These are phyloP conservation scores for Vultur gryphus DNA, from an alignment of 2,797 vertebrate genomes.

Conservation along the genomic window DNA sequence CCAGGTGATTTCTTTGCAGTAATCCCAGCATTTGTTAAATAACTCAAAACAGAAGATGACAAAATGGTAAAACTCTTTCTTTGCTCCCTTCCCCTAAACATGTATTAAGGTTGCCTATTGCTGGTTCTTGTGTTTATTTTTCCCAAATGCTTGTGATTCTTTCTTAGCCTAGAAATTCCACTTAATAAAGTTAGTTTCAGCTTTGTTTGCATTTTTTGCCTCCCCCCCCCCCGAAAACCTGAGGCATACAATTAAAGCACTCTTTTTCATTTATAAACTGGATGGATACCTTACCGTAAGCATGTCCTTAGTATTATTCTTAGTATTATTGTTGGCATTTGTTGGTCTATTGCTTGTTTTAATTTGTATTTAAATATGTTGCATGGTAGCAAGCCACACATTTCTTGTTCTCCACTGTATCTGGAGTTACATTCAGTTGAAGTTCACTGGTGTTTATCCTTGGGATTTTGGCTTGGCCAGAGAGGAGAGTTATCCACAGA, in stretches of 20 bases:
- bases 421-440: neutral
- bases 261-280: neutral
- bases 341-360: slow-evolving; percentile 28
- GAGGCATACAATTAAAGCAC: neutral
- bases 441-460: neutral
- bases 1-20: neutral
- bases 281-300: neutral
- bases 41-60: neutral
- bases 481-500: neutral
- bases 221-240: neutral
- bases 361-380: slow-evolving; percentile 19
- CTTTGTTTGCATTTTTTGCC: neutral
- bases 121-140: neutral
- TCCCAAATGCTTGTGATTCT: neutral
- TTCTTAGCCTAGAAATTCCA: neutral
- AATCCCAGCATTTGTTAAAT: neutral
- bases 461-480: neutral
- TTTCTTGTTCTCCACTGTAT: neutral
- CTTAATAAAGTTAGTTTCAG: neutral
- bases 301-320: neutral
- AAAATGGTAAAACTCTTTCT: neutral
- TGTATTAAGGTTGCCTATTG: neutral
- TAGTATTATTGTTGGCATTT: neutral
- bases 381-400: neutral
- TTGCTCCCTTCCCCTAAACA: neutral